Conservation (phyloP, 2,888 invertebrate genomes). For the Pyrrhia umbra region DNA sequence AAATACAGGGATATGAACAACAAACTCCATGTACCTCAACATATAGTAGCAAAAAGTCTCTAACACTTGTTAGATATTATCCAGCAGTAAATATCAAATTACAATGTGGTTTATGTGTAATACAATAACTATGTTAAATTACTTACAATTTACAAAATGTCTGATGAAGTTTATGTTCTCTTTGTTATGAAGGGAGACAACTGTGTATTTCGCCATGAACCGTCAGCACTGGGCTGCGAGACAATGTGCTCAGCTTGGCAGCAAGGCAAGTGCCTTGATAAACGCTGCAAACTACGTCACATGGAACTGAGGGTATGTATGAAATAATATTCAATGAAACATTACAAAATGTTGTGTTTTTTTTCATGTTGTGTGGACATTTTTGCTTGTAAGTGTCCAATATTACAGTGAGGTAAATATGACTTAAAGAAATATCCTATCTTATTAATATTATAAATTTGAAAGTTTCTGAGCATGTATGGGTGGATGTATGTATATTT, state of each 20-base stretch:
- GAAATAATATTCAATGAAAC: background rate
- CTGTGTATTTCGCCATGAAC: slow-evolving; percentile 96
- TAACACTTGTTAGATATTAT: slow-evolving; percentile 22
- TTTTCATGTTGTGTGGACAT: slow-evolving; percentile 12
- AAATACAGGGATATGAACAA: background rate
- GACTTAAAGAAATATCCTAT: background rate
- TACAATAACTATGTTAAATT: slow-evolving; percentile 3
- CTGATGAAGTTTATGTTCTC: slow-evolving; percentile 41
- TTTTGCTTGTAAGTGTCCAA: slow-evolving; percentile 3
- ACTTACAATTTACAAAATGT: background rate
- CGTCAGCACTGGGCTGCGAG: slow-evolving; percentile 95
- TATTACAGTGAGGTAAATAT: background rate
- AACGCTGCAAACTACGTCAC: slow-evolving; percentile 95
- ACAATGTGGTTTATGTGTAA: slow-evolving; percentile 19
- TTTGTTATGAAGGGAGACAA: slow-evolving; percentile 91
- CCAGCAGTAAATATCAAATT: slow-evolving; percentile 33
- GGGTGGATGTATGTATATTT: no score
- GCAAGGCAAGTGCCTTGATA: slow-evolving; percentile 94
- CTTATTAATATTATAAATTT: no score
- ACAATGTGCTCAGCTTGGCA: slow-evolving; percentile 95
- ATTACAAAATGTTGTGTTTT: slow-evolving; percentile 22
- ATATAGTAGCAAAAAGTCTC: slow-evolving; percentile 18
- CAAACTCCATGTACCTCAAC: background rate
- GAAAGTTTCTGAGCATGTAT: no score
- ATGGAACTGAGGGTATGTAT: slow-evolving; percentile 94